Percentiles rank a stretch among this genome's conserved stretches.
phyloP scores from a whole-genome alignment of 2,797 vertebrate species.

The Chelon labrosus region DNA sequence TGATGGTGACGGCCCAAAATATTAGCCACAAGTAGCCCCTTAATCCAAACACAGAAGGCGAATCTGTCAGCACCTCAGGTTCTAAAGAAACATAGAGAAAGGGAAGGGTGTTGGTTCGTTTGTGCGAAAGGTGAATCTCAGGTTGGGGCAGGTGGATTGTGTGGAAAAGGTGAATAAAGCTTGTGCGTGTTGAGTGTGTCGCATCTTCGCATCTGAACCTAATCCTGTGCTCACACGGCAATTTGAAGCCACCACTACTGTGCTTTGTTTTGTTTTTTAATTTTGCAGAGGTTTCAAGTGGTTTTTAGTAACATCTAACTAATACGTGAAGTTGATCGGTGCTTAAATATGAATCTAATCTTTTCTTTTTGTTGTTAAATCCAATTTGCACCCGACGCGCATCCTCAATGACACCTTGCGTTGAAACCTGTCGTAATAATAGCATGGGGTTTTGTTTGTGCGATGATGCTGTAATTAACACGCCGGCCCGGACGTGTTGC shows the following conservation, averaged over 20 bases:
- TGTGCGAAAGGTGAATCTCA: conserved; percentile 44
- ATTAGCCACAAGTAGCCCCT: conserved; percentile 38
- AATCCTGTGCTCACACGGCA: conserved; percentile 17
- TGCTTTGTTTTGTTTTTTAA: conserved; percentile 21
- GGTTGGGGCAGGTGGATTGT: neutral
- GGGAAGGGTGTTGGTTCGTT: conserved; percentile 36
- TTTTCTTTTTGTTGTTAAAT: neutral
- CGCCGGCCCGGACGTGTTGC: conserved; percentile 61
- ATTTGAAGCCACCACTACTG: conserved; percentile 22
- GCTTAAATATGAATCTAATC: neutral
- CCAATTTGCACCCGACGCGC: neutral
- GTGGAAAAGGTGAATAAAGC: conserved; percentile 51
- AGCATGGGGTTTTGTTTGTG: conserved; percentile 40
- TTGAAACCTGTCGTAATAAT: conserved; percentile 53
- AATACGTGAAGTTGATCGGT: neutral
- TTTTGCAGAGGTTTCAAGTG: too few species aligned
- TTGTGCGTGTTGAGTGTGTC: conserved; percentile 2
- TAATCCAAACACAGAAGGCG: conserved; percentile 68
- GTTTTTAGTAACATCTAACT: neutral
- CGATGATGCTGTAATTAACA: conserved; percentile 75
- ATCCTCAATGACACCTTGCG: neutral
- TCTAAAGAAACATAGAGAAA: conserved; percentile 53
- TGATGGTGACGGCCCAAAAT: conserved; percentile 46
- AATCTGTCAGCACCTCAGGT: conserved; percentile 61
- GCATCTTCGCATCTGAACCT: conserved; percentile 2